Evolutionary conservation across 1,140 invertebrate species (phyloP).

Genomic region (Drosophila tristis): DNA sequence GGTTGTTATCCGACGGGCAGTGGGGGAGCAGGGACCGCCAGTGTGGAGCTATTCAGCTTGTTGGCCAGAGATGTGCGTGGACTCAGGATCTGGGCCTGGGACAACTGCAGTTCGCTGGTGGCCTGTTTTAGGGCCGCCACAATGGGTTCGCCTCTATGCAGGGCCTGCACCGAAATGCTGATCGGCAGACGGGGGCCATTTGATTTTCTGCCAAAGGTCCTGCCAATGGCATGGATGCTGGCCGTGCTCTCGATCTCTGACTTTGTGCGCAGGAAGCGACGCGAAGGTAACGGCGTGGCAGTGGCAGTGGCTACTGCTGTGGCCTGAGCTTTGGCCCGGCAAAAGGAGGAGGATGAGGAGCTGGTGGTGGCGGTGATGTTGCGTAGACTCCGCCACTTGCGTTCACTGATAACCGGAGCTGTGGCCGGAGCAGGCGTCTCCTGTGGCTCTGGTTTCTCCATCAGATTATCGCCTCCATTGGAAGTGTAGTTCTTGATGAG

Average conservation of each 20-base stretch:
- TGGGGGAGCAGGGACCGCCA: slow-evolving; percentile 49
- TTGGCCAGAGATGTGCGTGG: slow-evolving; percentile 45
- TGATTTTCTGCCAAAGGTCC: slow-evolving; percentile 63
- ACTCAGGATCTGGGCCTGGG: slow-evolving; percentile 53
- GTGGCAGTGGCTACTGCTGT: background rate
- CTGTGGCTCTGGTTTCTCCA: slow-evolving; percentile 37
- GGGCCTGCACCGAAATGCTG: slow-evolving; percentile 66
- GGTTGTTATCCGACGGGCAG: slow-evolving; percentile 40
- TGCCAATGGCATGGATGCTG: slow-evolving; percentile 64
- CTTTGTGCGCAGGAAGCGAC: slow-evolving; percentile 61
- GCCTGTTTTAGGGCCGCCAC: slow-evolving; percentile 65
- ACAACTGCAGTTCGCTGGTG: slow-evolving; percentile 61
- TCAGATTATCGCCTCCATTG: slow-evolving; percentile 18
- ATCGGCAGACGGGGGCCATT: slow-evolving; percentile 55
- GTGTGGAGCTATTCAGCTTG: slow-evolving; percentile 41
- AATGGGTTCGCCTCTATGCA: slow-evolving; percentile 68
- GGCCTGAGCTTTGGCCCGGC: slow-evolving; percentile 15
- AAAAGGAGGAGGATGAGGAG: background rate
- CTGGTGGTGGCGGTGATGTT: slow-evolving; percentile 54
- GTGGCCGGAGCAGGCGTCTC: slow-evolving; percentile 31
- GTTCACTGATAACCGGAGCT: slow-evolving; percentile 48
- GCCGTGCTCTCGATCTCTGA: slow-evolving; percentile 66
- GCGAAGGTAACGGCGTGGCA: slow-evolving; percentile 22
- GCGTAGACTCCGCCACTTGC: slow-evolving; percentile 68
- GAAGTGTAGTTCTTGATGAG: slow-evolving; percentile 69